Evolutionary conservation across 2,888 invertebrate species (phyloP), one percentile per base, ranked within the genome.

Genomic region (Mechanitis messenoides): DNA sequence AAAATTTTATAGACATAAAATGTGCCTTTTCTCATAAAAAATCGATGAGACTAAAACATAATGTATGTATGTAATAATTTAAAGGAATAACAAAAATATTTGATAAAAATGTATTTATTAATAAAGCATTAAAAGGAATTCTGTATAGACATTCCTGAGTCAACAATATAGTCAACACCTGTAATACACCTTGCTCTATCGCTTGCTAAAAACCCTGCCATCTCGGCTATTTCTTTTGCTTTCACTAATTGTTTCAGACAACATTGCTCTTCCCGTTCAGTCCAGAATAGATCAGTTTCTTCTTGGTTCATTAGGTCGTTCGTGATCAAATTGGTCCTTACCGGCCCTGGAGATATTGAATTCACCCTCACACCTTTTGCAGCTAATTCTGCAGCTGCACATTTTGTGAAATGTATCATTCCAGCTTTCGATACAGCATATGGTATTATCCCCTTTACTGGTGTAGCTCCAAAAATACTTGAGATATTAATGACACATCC

Each of bases 351-450:
- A 72, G 92, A 92, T 3, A 95, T 93, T 55, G 92, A 87, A 78
- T 95, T 95, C 0, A 94, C 94, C 61, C 95, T 83, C 1, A 95
- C 92, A 47, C 79, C 87, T 73, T 91, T 85, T 0, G 78, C 65
- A 63, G 92, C 92, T 54, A 93, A 75, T 67, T 93, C 95, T 56
- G 94, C 76, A 33, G 95, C 95, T n/a, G 91, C 83, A 75, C 93
- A 93, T 72, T 92, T 86, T 2, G 95, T 95, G 67, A 96, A 91
- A 75, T 95, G 94, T 79, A 94, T 94, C 31, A 95, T 72, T 20
- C 94, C 94, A 42, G 93, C 87, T 82, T 95, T 95, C 33, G 94
- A 92, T 89, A 95, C 92, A 66, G 86, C 84, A 75, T 95, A 95
- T 9, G 72, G 67, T 45, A 74, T 55, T 53, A 1, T 3, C 6